Evolutionary conservation across 2,888 invertebrate species (phyloP).

Genomic region (Malthinus seriepunctatus): DNA sequence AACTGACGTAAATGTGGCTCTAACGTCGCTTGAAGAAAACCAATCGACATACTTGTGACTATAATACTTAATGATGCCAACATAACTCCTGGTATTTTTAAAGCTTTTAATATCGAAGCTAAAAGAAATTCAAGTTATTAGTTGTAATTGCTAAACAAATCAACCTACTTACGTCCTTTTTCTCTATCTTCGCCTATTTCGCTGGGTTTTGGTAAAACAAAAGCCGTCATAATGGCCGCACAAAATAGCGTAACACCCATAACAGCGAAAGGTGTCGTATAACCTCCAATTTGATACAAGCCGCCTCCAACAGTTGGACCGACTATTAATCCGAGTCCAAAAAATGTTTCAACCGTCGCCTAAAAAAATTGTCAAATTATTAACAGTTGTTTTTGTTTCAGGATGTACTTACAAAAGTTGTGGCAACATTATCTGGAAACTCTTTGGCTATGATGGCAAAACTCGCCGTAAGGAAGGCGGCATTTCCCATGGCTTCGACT

Average conservation of each 20-base stretch:
- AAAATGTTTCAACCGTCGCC: conserved; percentile 86
- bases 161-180: conserved; percentile 61
- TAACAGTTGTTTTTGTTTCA: not conserved
- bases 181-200: conserved; percentile 62
- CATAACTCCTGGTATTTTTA: conserved; percentile 75
- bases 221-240: conserved; percentile 74
- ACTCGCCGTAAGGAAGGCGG: conserved; percentile 83
- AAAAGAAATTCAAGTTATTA: conserved; percentile 35
- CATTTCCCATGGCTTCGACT: conserved; percentile 83
- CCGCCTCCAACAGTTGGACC: conserved; percentile 91
- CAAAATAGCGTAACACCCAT: conserved; percentile 75
- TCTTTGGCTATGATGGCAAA: conserved; percentile 87
- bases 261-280: conserved; percentile 78
- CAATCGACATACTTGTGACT: conserved; percentile 79
- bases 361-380: conserved; percentile 41
- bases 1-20: conserved; percentile 85
- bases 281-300: conserved; percentile 78
- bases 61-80: conserved; percentile 73
- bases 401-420: conserved; percentile 75
- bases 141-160: not conserved
- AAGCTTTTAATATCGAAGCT: conserved; percentile 68
- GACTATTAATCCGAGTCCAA: conserved; percentile 83
- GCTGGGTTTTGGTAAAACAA: conserved; percentile 68
- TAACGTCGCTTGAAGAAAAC: conserved; percentile 86
- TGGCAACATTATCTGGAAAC: conserved; percentile 83